Base-by-base conservation (phyloP, 2,113 vertebrate genomes). In the Furnarius figulus region DNA sequence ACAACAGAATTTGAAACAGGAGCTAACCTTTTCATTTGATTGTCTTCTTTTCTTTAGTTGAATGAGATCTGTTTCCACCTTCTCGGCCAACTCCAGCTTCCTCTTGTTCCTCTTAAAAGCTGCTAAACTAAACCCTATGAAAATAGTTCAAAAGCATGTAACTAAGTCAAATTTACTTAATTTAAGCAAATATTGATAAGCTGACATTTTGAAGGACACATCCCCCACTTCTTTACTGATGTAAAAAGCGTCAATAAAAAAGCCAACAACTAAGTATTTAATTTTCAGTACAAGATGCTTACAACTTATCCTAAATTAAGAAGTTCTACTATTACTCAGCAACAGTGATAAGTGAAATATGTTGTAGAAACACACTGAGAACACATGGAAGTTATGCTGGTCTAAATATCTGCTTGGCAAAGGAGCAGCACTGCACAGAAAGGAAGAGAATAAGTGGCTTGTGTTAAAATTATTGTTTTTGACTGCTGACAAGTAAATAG, bases 41-140 rank as follows among this genome's bases (percentile, higher is more conserved):
- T 99, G 99, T 99, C 99, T 97, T 98, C 98, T 98, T 97, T 98
- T 99, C 98, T 99, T 99, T 87, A 98, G 93, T 93, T 99, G 98
- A 97, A 98, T 98, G 78, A 98, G 98, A 97, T 99, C 99, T 55
- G 98, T 98, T 97, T 99, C 99, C 98, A 99, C 98, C 97, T 98
- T 99, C 98, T 99, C 99, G 25, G 99, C 99, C 95, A 99, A 96
- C 96, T 99, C 99, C 98, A 99, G 98, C 98, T 99, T 99, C 96
- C 99, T 98, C 96, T 99, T 99, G 98, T 99, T 99, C 98, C 99
- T 99, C 98, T 99, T 99, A 98, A 99, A 99, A 55, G 99, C 99
- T 96, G 99, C 99, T 97, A 99, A 98, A 98, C 99, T 99, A 98
- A 99, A 99, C 95, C 99, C 99, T 99, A 97, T 42, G 98, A 97